These are phyloP conservation scores for Notiomystis cincta DNA, from an alignment of 2,113 vertebrate genomes.

Conservation along the genomic window DNA sequence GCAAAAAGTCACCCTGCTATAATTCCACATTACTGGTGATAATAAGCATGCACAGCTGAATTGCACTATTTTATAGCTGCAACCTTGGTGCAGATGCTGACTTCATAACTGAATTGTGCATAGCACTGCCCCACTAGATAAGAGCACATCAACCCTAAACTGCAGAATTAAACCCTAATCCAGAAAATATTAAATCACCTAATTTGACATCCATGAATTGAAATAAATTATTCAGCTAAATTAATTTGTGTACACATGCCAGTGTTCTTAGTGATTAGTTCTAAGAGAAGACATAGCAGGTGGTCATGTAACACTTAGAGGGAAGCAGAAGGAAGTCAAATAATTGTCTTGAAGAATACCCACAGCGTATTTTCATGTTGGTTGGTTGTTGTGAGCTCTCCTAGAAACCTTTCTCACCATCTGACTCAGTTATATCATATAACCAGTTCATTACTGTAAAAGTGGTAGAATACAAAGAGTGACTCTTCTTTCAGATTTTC, in stretches of 20 bases:
- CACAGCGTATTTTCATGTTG: not conserved
- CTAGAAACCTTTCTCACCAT: not conserved
- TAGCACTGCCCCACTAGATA: fast-evolving
- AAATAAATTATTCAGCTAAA: not conserved
- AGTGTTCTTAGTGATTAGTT: not conserved
- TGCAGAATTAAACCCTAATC: not conserved
- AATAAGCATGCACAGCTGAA: not conserved
- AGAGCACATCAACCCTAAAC: not conserved
- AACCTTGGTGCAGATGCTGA: not conserved
- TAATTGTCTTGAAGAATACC: not conserved
- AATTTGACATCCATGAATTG: not conserved
- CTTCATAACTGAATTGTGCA: not conserved
- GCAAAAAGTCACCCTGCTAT: not conserved
- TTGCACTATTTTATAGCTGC: not conserved
- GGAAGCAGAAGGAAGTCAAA: not conserved
- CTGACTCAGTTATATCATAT: not conserved
- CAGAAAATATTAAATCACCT: not conserved
- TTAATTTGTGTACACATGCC: not conserved
- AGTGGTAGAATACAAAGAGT: not conserved
- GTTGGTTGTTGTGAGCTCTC: not conserved
- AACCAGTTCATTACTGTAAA: not conserved
- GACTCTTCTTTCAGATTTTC: not conserved
- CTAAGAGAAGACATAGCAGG: not conserved
- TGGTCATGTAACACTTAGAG: not conserved
- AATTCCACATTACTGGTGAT: not conserved